Percentiles rank a stretch among this genome's conserved stretches.
Conservation (phyloP, 2,797 vertebrate species). For the Thamnophis elegans region DNA sequence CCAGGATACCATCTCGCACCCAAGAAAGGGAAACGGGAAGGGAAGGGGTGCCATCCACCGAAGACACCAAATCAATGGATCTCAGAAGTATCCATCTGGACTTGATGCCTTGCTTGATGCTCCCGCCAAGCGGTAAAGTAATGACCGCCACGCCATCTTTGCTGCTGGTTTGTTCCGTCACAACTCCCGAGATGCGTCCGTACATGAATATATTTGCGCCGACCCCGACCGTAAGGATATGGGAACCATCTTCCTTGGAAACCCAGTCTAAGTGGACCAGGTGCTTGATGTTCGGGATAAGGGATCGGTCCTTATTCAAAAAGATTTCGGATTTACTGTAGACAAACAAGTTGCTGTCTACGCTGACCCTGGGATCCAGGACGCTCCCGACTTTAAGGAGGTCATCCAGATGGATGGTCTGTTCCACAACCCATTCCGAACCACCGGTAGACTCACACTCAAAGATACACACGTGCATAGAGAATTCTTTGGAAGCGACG, state of each 20-base stretch:
- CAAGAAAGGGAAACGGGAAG: constrained; percentile 95
- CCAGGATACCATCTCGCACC: constrained; percentile 96
- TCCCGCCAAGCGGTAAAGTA: constrained; percentile 95
- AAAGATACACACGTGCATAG: constrained; percentile 97
- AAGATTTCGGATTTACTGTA: constrained; percentile 95
- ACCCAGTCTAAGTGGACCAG: constrained; percentile 98
- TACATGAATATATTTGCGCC: constrained; percentile 99
- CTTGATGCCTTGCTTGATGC: constrained; percentile 96
- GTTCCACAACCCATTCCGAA: constrained; percentile 97
- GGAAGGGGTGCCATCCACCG: constrained; percentile 93
- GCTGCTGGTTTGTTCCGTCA: constrained; percentile 88
- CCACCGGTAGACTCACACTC: constrained; percentile 98
- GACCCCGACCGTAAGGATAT: constrained; percentile 95
- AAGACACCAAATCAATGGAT: constrained; percentile 90
- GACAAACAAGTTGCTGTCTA: constrained; percentile 97
- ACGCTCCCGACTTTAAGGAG: constrained; percentile 85
- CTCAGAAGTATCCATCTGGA: constrained; percentile 95
- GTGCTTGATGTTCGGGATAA: constrained; percentile 92
- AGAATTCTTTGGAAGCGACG: constrained; percentile 87
- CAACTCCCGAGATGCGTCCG: constrained; percentile 92
- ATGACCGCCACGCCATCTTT: constrained; percentile 96
- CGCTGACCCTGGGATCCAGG: constrained; percentile 91
- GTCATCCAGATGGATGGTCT: constrained; percentile 94
- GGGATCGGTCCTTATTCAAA: constrained; percentile 83
- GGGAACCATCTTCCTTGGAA: constrained; percentile 97